These are phyloP conservation scores for Quadriops clusia DNA, from an alignment of 2,888 invertebrate genomes.

Conservation along the genomic window DNA sequence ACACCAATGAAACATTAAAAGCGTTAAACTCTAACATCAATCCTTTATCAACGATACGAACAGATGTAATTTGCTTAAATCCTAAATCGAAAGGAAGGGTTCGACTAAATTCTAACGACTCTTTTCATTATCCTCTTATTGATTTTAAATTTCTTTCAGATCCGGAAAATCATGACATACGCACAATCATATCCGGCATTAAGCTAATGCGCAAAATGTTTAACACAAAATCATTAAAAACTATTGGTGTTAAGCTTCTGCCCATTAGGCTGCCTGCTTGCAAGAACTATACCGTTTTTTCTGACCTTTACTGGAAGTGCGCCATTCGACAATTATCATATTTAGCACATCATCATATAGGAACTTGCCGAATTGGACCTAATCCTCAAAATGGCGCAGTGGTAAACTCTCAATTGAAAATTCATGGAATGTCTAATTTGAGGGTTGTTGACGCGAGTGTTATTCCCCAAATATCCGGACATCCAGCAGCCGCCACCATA, in stretches of 20 bases:
- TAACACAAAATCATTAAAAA: conserved; percentile 46
- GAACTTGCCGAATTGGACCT: conserved; percentile 40
- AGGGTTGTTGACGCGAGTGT: conserved; percentile 43
- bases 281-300: conserved; percentile 27
- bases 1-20: conserved; percentile 21
- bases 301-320: conserved; percentile 40
- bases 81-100: conserved; percentile 25
- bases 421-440: conserved; percentile 38
- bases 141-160: conserved; percentile 22
- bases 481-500: conserved; percentile 39
- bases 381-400: conserved; percentile 14
- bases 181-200: conserved; percentile 47
- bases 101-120: conserved; percentile 21
- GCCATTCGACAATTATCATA: conserved; percentile 34
- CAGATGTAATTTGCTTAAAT: conserved; percentile 19
- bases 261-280: conserved; percentile 43
- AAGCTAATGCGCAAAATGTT: conserved; percentile 25
- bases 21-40: conserved; percentile 30
- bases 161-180: conserved; percentile 47
- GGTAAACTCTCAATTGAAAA: conserved; percentile 32
- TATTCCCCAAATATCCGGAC: conserved; percentile 41
- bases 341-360: conserved; percentile 39
- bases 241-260: conserved; percentile 42
- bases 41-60: conserved; percentile 38
- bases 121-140: conserved; percentile 25